These are phyloP conservation scores for Solea senegalensis DNA, from an alignment of 2,113 vertebrate species.

Conservation along the genomic window DNA sequence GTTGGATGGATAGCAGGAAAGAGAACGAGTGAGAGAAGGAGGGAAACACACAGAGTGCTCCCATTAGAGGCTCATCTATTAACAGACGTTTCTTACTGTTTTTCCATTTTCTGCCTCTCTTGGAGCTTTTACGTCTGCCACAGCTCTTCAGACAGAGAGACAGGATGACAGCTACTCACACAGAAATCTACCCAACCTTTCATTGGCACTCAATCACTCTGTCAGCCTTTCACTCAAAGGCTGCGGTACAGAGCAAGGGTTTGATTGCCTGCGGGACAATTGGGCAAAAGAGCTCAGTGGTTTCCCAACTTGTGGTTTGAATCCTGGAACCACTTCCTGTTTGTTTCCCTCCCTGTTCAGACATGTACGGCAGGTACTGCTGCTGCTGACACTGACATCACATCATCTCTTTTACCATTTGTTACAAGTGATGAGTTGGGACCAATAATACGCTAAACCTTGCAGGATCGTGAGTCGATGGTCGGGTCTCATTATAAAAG, in stretches of 20 bases:
- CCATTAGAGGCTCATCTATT: conserved; percentile 39
- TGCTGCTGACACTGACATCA: too few relatives aligned
- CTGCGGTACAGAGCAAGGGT: not conserved
- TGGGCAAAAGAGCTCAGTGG: not conserved
- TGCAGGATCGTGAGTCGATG: not conserved
- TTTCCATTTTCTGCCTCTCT: not conserved
- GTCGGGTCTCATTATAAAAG: not conserved
- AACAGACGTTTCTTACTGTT: conserved; percentile 62
- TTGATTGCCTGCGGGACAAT: conserved; percentile 5
- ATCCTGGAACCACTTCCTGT: conserved; percentile 7
- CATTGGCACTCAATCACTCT: conserved; percentile 6
- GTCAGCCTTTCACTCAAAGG: not conserved
- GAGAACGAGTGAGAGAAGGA: not conserved
- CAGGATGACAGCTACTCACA: not conserved
- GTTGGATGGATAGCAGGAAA: conserved; percentile 44
- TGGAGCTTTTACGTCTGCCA: conserved; percentile 29
- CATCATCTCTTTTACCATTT: not conserved
- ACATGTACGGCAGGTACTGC: not conserved
- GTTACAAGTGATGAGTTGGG: not conserved
- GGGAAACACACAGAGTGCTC: conserved; percentile 12
- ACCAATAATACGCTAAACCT: too few relatives aligned
- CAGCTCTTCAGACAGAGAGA: conserved; percentile 2
- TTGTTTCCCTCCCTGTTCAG: not conserved
- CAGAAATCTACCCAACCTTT: not conserved
- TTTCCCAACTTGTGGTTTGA: conserved; percentile 15